Percentiles rank a stretch among this genome's conserved stretches.
phyloP scores from a whole-genome alignment of 2,888 invertebrate genomes.

The Drosophila neotestacea region DNA sequence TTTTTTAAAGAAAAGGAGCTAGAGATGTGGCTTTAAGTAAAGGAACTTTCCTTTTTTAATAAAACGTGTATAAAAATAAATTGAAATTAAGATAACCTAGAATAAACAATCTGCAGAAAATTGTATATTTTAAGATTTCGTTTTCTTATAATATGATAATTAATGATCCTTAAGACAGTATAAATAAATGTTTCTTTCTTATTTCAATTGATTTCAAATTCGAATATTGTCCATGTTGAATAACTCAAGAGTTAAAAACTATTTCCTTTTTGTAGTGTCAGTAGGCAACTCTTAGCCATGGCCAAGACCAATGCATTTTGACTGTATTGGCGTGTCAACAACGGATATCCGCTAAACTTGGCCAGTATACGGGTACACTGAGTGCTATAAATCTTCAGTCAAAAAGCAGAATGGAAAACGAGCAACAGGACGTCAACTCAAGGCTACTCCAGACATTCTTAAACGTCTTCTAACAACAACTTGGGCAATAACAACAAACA shows the following conservation, averaged over 20 bases:
- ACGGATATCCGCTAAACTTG: constrained; percentile 77
- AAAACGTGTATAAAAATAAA: neutral
- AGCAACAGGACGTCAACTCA: constrained; percentile 29
- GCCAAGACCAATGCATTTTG: constrained; percentile 34
- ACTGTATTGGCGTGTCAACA: constrained; percentile 65
- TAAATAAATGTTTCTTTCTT: neutral
- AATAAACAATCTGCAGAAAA: too few relatives aligned
- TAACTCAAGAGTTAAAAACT: constrained; percentile 7
- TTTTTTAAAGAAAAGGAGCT: neutral
- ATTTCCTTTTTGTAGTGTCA: neutral
- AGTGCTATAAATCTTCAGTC: constrained; percentile 60
- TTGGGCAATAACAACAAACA: constrained; percentile 31
- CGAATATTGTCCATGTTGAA: constrained; percentile 1
- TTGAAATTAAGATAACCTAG: neutral
- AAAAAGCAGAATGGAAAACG: constrained; percentile 48
- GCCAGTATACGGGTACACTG: constrained; percentile 56
- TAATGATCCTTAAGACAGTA: too few relatives aligned
- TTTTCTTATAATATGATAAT: too few relatives aligned
- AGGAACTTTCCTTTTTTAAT: neutral
- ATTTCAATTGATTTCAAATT: neutral
- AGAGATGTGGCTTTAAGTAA: neutral
- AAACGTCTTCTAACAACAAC: constrained; percentile 37
- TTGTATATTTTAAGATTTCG: too few relatives aligned
- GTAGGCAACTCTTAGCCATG: neutral
- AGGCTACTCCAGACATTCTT: constrained; percentile 30